Base-by-base conservation (phyloP, 2,113 vertebrate species). In the Cepphus grylle region DNA sequence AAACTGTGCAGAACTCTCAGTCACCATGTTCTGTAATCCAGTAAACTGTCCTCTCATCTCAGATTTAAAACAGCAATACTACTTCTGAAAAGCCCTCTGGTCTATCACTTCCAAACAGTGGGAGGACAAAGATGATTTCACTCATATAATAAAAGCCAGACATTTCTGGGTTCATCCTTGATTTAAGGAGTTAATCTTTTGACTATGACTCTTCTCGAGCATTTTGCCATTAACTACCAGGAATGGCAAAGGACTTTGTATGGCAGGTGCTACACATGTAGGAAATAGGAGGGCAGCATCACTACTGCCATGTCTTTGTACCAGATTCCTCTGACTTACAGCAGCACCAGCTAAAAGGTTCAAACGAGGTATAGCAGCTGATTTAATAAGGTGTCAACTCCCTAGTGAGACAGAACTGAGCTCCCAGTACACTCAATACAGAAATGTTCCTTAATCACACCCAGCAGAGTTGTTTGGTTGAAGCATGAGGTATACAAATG, bases 311-410 rank as follows among this genome's bases (percentile, higher is more conserved):
- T 19, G 30, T 55, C 55, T 86, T 69, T 22, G 12, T 25, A 71
- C 19, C 71, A 83, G 83, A 78, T 36, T 49, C 86, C 70, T 78
- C 36, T 77, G 62, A 58, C 52, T 59, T 80, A 52, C 0, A 2
- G 50, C 47, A 94, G 76, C 63, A 63, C 25, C 70, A 84, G 53
- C 45, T 69, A 42, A 93, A 88, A 90, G 66, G 80, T 95, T 92
- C 73, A 88, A 65, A 56, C 23, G 52, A 93, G 49, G 45, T 21
- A 36, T 17, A 94, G 69, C 29, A 90, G 71, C 79, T 81, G 50
- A 97, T 92, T 97, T 93, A 97, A 81, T 93, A 92, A 96, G 88
- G n/a, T 14, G 8, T 38, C 45, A 96, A 95, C 43, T 85, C 92
- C 71, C 92, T 5, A 45, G 62, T 4, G 52, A 96, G 69, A 79